A percentile compares a stretch with the other conserved stretches of the same genome.
These are phyloP conservation scores for Porites rus DNA, from an alignment of 92 coral and sea anemone species.

Conservation along the genomic window DNA sequence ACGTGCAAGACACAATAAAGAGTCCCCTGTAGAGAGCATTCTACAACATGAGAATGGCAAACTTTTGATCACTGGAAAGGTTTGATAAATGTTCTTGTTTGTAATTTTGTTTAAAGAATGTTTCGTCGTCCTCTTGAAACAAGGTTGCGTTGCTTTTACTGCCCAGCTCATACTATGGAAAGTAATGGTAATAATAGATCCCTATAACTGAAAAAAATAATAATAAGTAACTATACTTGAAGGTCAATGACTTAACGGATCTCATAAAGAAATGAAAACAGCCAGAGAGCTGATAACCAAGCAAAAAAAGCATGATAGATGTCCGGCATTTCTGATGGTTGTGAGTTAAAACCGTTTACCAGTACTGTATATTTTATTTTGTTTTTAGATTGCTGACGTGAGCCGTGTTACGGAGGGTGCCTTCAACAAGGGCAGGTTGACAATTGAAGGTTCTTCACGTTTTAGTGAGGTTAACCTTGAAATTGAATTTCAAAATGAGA, in stretches of 20 bases:
- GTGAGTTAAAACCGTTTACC: background rate
- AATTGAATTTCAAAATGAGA: conserved; percentile 94
- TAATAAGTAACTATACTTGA: too few relatives aligned
- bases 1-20: conserved; percentile 81
- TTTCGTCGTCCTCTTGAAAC: too few relatives aligned
- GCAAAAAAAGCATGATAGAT: too few relatives aligned
- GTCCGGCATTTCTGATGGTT: too few relatives aligned
- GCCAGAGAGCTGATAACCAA: too few relatives aligned
- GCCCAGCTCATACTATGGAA: too few relatives aligned
- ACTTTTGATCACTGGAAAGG: conserved; percentile 89
- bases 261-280: too few relatives aligned
- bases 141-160: too few relatives aligned
- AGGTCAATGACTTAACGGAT: too few relatives aligned
- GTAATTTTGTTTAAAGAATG: background rate
- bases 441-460: conserved; percentile 64
- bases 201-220: too few relatives aligned
- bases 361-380: background rate
- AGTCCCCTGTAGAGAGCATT: conserved; percentile 80
- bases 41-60: conserved; percentile 83
- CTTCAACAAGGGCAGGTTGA: conserved; percentile 77
- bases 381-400: conserved; percentile 78
- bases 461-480: conserved; percentile 43
- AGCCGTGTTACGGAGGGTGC: conserved; percentile 81
- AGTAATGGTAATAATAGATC: too few relatives aligned
- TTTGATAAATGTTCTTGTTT: background rate